Base-by-base conservation (phyloP, 2,888 invertebrate species). In the Drosophila macrothrix region DNA sequence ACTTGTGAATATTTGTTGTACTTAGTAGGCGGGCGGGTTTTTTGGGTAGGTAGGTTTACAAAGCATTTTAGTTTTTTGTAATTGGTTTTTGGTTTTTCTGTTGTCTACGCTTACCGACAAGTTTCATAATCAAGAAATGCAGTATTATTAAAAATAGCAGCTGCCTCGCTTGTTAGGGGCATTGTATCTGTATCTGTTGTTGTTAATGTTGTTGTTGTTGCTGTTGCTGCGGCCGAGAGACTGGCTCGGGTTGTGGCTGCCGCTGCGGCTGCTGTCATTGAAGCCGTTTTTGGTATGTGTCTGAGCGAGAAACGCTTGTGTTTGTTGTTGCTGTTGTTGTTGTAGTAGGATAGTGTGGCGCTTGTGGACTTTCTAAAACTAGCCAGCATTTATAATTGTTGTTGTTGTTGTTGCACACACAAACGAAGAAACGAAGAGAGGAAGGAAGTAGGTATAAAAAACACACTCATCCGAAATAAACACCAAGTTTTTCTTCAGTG, bases 301-400 rank as follows among this genome's bases (percentile, higher is more conserved):
- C 84, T 91, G 50, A 92, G 83, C 82, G 92, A 92, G 77, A 92
- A 91, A 78, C 92, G 90, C 87, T 87, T 91, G 76, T 83, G 92
- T 85, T 84, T 91, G 46, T 46, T 25, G 46, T 84, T 91, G 46
- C 22, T 25, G 46, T 43, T 43, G 43, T 46, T 46, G 16, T 46
- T 46, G 87, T 91, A 82, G 91, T 92, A 92, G 83, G 92, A 82
- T 83, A 91, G 90, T 83, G 91, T 85, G 73, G 87, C 82, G 88
- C 84, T 85, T 80, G 91, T 83, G 90, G 91, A 78, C 80, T 89
- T 90, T 89, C 89, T 85, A 91, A 92, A 92, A 88, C 92, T 92
- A 91, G 87, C 87, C 87, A 79, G 84, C 85, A 72, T 70, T 69
- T 65, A 75, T 73, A 28, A 28, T 46, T 29, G 52, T 50, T 46